Conservation (phyloP, 2,797 vertebrate species). For the Acropternis orthonyx region DNA sequence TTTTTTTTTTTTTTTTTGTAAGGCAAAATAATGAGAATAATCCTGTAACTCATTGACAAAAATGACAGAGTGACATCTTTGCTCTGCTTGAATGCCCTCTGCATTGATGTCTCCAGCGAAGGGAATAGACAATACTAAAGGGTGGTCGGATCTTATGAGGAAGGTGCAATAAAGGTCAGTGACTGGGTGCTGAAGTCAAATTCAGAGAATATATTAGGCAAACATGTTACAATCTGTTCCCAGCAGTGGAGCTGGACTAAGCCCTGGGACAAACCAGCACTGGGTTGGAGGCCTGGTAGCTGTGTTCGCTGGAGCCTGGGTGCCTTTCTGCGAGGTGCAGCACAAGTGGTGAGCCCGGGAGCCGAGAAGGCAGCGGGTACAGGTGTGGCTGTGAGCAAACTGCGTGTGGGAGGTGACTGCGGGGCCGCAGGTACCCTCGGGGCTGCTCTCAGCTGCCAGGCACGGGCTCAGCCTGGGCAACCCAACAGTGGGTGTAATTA, state of each 20-base stretch:
- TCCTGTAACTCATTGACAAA: background rate
- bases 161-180: background rate
- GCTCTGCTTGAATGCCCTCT: background rate
- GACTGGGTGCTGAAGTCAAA: background rate
- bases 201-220: background rate
- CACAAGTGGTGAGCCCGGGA: background rate
- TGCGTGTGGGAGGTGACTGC: rapidly evolving
- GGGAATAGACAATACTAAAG: background rate
- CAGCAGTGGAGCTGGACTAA: background rate
- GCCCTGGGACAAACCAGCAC: background rate
- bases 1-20: background rate
- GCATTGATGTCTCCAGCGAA: background rate
- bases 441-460: background rate
- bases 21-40: background rate
- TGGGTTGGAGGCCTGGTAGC: background rate
- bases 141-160: background rate
- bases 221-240: background rate
- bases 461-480: rapidly evolving
- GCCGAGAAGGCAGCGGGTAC: background rate
- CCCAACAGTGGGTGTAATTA: background rate
- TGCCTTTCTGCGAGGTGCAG: background rate
- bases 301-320: background rate
- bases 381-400: background rate
- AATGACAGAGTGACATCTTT: background rate
- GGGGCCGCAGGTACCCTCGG: rapidly evolving